Evolutionary conservation across 1,140 invertebrate species (phyloP).

Genomic region (Camponotus vicinus): DNA sequence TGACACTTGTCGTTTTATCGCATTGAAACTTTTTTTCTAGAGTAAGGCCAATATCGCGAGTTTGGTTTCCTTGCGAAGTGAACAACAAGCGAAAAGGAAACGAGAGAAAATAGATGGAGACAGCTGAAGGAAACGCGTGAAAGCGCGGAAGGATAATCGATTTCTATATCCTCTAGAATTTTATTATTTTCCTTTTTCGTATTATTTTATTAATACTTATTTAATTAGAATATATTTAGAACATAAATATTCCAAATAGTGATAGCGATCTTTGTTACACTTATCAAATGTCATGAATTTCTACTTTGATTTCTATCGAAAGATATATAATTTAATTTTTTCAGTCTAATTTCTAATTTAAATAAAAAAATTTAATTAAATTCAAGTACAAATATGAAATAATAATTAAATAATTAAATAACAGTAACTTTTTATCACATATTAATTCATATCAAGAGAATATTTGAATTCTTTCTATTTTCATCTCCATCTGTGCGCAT

Average conservation of each 20-base stretch:
- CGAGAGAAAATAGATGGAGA: slow-evolving; percentile 26
- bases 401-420: slow-evolving; percentile 8
- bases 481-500: no score
- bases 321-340: background rate
- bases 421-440: background rate
- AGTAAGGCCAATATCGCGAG: slow-evolving; percentile 62
- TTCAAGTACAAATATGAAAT: no score
- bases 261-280: background rate
- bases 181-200: background rate
- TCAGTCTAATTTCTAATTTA: background rate
- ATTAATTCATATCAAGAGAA: background rate
- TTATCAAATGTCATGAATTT: background rate
- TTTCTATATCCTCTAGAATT: slow-evolving; percentile 32
- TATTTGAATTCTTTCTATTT: background rate
- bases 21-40: slow-evolving; percentile 66
- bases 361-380: background rate
- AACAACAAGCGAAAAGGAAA: slow-evolving; percentile 12
- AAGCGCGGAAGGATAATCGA: slow-evolving; percentile 31
- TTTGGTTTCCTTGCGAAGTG: slow-evolving; percentile 49
- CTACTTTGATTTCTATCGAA: background rate
- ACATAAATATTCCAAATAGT: slow-evolving; percentile 10
- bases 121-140: slow-evolving; percentile 39
- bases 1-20: slow-evolving; percentile 61
- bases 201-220: slow-evolving; percentile 3
- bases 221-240: background rate